Evolutionary conservation across 2,888 invertebrate species (phyloP), one percentile per base, ranked within the genome.

Genomic region (Lomographa bimaculata): DNA sequence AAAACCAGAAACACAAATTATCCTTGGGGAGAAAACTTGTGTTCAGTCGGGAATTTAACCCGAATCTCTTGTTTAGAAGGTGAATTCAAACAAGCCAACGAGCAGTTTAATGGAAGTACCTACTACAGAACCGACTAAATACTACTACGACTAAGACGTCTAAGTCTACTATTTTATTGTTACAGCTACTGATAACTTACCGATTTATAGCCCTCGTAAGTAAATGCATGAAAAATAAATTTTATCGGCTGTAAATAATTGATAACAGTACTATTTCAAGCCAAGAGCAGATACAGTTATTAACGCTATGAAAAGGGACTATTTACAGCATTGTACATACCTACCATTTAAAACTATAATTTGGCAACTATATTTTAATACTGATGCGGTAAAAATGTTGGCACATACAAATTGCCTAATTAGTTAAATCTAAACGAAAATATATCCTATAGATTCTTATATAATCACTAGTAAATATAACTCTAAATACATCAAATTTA

Each of bases 321-420:
- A 85, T 85, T 71, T 87, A 87, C 85, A 87, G 77, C 77, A 69
- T 74, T 79, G 66, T 75, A 77, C 71, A 70, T 23, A 24, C 62
- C 79, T 82, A 83, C 75, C 63, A 76, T 74, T 73, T 71, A 76
- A 59, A 70, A 77, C 72, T 73, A 78, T 67, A 69, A 60, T 82
- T 86, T 86, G 86, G 85, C 85, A 82, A 81, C 84, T 87, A 86
- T 80, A 57, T 56, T 63, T 83, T 79, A 89, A 90, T 89, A 89
- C 89, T 89, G 89, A 84, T 79, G 79, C 83, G 89, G 89, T 90
- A 89, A 90, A 90, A 90, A 89, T 83, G 85, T 86, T 90, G 89
- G 89, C 89, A 89, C 87, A 73, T 76, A 66, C 58, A 71, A 73
- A 72, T 79, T 60, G 82, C 85, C 84, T 63, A 61, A 64, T 69